These are phyloP conservation scores for Trinorchestia longiramus DNA, from an alignment of 1,140 invertebrate species.

Conservation along the genomic window DNA sequence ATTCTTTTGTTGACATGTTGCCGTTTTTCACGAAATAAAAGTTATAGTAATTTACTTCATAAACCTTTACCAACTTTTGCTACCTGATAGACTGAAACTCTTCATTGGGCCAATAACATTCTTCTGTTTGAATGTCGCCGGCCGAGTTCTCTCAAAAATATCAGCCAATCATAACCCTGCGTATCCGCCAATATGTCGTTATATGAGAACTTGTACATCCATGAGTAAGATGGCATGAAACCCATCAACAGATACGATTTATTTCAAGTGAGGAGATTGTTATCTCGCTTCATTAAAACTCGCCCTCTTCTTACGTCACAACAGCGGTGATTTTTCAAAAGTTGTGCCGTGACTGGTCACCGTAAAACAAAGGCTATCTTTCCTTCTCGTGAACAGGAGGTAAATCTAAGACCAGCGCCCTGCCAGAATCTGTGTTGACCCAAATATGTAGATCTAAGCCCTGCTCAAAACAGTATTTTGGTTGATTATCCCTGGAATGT, in stretches of 20 bases:
- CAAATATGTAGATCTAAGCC: not conserved
- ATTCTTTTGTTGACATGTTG: no score
- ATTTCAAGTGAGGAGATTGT: not conserved
- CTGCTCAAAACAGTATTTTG: not conserved
- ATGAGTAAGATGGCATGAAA: not conserved
- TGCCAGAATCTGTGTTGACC: not conserved
- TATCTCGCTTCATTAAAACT: constrained; percentile 29
- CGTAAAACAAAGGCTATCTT: constrained; percentile 32
- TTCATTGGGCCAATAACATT: no score
- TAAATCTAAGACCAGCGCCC: not conserved
- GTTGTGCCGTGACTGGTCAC: constrained; percentile 12
- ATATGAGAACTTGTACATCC: not conserved
- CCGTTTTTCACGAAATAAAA: no score
- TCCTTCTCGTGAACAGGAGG: not conserved
- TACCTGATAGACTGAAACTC: no score
- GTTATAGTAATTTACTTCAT: no score
- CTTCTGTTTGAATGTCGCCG: no score
- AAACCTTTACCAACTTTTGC: no score
- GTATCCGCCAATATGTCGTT: not conserved
- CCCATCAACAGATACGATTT: not conserved
- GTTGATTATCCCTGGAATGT: not conserved
- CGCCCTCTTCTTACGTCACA: not conserved
- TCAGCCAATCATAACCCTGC: not conserved
- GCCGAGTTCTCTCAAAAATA: no score
- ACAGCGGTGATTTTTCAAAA: not conserved